A percentile compares a stretch with the other conserved stretches of the same genome.
Conservation (phyloP, 1,140 invertebrate genomes). For the Megathymus violae region DNA sequence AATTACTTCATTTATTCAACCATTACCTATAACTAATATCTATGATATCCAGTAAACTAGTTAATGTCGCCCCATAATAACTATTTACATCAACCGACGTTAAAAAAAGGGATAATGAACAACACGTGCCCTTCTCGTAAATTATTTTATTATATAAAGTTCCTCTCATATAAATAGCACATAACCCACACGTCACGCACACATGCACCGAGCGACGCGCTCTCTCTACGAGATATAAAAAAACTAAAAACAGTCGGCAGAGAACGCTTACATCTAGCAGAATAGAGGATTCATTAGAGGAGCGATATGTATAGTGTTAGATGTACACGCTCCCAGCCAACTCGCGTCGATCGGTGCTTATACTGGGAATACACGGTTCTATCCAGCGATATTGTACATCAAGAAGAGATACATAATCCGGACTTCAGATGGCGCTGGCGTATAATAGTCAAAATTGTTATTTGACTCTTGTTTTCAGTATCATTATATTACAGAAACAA, state of each 20-base stretch:
- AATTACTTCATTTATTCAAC: conserved; percentile 28
- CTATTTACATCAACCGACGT: conserved; percentile 20
- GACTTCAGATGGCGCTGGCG: no score
- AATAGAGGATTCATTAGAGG: background rate
- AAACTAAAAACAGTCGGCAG: conserved; percentile 40
- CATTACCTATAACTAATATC: conserved; percentile 9
- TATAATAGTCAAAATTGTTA: no score
- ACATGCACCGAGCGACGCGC: conserved; percentile 46
- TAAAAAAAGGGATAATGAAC: conserved; percentile 48
- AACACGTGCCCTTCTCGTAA: conserved; percentile 69
- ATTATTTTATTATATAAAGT: conserved; percentile 83
- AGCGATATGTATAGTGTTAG: background rate
- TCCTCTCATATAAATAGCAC: conserved; percentile 82
- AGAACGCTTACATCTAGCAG: conserved; percentile 20
- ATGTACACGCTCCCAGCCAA: background rate
- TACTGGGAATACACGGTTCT: background rate
- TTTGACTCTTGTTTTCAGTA: no score
- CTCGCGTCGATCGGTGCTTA: background rate
- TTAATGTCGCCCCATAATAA: background rate
- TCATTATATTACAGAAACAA: no score
- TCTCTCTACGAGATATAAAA: conserved; percentile 38
- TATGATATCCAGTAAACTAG: conserved; percentile 23
- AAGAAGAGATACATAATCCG: background rate
- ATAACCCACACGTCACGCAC: conserved; percentile 74
- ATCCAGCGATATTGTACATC: no score